Evolutionary conservation across 2,797 vertebrate genomes (phyloP).

Genomic region (Staurois parvus): DNA sequence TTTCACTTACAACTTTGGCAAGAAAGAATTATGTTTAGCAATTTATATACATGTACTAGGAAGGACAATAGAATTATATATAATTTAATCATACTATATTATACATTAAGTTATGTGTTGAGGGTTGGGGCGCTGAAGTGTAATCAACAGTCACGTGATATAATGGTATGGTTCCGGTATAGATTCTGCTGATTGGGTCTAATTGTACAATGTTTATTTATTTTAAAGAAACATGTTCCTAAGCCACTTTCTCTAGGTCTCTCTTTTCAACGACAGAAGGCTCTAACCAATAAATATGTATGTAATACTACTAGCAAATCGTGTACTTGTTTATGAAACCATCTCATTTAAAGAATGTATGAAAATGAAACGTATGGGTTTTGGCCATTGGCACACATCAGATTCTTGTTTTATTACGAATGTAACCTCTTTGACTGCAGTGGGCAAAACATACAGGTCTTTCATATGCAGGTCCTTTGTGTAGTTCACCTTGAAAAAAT

Average conservation of each 20-base stretch:
- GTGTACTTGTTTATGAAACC: no score
- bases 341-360: no score
- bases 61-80: constrained; percentile 54
- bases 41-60: constrained; percentile 55
- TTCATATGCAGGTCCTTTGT: no score
- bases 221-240: no score
- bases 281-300: no score
- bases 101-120: constrained; percentile 54
- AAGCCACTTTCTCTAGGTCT: no score
- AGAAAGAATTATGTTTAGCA: constrained; percentile 37
- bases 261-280: no score
- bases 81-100: constrained; percentile 54
- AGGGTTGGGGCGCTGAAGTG: not conserved
- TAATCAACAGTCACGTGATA: not conserved
- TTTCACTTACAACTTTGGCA: constrained; percentile 22
- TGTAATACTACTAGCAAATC: no score
- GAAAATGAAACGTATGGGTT: no score
- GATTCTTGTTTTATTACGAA: no score
- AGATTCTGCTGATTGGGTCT: not conserved
- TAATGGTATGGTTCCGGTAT: not conserved
- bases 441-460: not conserved
- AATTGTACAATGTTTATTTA: no score
- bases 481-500: not conserved
- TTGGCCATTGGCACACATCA: not conserved
- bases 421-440: not conserved